Conservation (phyloP, 2,797 vertebrate species). For the Silurus aristotelis region DNA sequence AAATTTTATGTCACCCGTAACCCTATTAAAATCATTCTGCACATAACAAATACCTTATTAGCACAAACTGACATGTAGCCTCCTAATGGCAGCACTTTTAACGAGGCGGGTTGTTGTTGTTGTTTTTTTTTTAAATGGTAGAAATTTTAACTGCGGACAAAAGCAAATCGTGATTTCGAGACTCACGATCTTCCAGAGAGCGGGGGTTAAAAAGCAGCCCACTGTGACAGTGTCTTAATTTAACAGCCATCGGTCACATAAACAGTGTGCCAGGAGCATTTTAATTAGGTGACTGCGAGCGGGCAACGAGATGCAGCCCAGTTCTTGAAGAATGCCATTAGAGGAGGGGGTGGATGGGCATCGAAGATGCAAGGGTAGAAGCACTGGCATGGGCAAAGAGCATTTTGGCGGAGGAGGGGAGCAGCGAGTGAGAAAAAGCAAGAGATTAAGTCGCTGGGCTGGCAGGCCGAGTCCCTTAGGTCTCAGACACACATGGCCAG, state of each 20-base stretch:
- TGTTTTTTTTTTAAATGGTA: conserved; percentile 53
- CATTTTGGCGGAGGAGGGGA: conserved; percentile 37
- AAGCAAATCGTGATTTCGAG: conserved; percentile 48
- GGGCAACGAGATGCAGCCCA: conserved; percentile 51
- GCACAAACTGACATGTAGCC: conserved; percentile 40
- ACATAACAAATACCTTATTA: conserved; percentile 62
- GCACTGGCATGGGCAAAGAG: conserved; percentile 47
- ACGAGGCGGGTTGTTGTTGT: conserved; percentile 52
- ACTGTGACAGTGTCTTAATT: conserved; percentile 64
- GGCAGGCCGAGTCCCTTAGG: conserved; percentile 58
- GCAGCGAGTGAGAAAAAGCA: conserved; percentile 41
- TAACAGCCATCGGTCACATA: conserved; percentile 62
- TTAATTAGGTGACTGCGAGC: conserved; percentile 70
- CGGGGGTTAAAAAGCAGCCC: conserved; percentile 35
- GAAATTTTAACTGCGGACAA: conserved; percentile 57
- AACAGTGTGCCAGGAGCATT: conserved; percentile 61
- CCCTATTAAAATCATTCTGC: conserved; percentile 59
- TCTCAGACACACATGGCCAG: conserved; percentile 53
- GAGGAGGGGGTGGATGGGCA: conserved; percentile 46
- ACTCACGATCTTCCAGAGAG: conserved; percentile 17
- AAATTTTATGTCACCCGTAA: conserved; percentile 48
- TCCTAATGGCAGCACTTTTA: conserved; percentile 58
- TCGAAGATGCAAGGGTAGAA: conserved; percentile 41
- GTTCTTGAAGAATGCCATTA: conserved; percentile 58
- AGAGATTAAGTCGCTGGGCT: conserved; percentile 55